Percentiles rank a stretch among this genome's conserved stretches.
Evolutionary conservation across 2,888 invertebrate species (phyloP).

Genomic region (Sericinus montela): DNA sequence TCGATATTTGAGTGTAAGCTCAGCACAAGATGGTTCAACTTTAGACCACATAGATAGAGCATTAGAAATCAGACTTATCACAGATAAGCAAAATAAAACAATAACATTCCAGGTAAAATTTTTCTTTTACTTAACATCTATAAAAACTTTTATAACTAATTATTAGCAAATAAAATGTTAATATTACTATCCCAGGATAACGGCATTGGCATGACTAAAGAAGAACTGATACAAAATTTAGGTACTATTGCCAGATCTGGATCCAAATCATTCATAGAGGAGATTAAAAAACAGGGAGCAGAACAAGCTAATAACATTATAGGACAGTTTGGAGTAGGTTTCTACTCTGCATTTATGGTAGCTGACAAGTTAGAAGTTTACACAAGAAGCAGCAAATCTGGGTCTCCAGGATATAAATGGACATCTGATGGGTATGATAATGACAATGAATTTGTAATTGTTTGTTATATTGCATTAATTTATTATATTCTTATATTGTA

Average conservation of each 20-base stretch:
- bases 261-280: conserved; percentile 94
- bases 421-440: conserved; percentile 89
- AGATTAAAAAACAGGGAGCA: conserved; percentile 84
- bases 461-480: no score
- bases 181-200: conserved; percentile 82
- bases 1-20: conserved; percentile 85
- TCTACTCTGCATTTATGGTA: conserved; percentile 99
- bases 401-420: conserved; percentile 90
- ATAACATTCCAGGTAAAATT: conserved; percentile 88
- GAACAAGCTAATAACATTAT: conserved; percentile 88
- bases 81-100: conserved; percentile 91
- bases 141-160: no score
- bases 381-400: conserved; percentile 84
- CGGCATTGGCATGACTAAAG: conserved; percentile 96
- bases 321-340: conserved; percentile 99
- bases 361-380: conserved; percentile 96
- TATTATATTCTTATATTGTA: no score
- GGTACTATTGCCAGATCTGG: conserved; percentile 98
- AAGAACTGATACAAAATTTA: conserved; percentile 93
- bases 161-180: no score
- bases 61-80: conserved; percentile 92
- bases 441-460: no score
- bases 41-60: conserved; percentile 81
- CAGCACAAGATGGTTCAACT: conserved; percentile 68
- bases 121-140: neutral